Percentiles rank a stretch among this genome's conserved stretches.
These are phyloP conservation scores for Istiophorus platypterus DNA, from an alignment of 2,113 vertebrate genomes.

Conservation along the genomic window DNA sequence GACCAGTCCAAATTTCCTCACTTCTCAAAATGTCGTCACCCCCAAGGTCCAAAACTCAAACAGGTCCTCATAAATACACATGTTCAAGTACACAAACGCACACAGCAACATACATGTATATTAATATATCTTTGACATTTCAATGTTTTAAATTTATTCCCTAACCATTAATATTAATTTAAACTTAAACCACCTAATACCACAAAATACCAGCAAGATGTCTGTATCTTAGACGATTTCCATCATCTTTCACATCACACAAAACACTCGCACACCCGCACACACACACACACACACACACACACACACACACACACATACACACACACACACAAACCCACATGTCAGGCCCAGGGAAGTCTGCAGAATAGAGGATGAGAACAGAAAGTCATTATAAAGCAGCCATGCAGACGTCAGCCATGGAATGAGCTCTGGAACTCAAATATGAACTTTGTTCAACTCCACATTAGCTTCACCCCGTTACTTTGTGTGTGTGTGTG, in stretches of 20 bases:
- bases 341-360: conserved; percentile 52
- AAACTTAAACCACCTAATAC: conserved; percentile 44
- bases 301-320: conserved; percentile 36
- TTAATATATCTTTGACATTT: conserved; percentile 1
- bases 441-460: conserved; percentile 70
- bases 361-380: conserved; percentile 59
- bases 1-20: too few species aligned
- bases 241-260: conserved; percentile 42
- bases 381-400: conserved; percentile 72
- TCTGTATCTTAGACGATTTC: conserved; percentile 47
- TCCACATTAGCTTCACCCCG: conserved; percentile 44
- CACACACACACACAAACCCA: conserved; percentile 40
- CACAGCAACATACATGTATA: conserved; percentile 5
- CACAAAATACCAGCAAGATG: conserved; percentile 47
- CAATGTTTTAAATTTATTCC: not conserved
- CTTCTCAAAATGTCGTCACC: too few species aligned
- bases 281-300: too few species aligned
- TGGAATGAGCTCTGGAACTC: conserved; percentile 50
- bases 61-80: not conserved
- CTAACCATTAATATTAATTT: conserved; percentile 15
- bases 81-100: not conserved
- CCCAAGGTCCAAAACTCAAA: too few species aligned
- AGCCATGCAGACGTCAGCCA: conserved; percentile 19
- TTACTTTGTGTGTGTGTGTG: conserved; percentile 8
- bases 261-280: too few species aligned